Evolutionary conservation across 2,113 vertebrate genomes (phyloP), one percentile per base, ranked within the genome.

Genomic region (Siniperca knerii): DNA sequence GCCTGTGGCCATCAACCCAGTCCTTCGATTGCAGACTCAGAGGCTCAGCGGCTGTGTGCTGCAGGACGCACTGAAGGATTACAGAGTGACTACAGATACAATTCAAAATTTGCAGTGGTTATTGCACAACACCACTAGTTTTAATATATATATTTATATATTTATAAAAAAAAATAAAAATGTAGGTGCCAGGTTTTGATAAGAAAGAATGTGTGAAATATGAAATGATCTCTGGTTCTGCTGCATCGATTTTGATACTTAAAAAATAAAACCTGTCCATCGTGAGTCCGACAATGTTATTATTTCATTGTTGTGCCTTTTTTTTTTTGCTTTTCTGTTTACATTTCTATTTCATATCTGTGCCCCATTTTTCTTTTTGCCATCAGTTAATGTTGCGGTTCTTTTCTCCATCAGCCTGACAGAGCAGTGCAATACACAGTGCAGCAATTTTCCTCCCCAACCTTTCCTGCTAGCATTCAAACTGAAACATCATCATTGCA

Each of bases 21-120:
- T 48, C 42, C 71, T 12, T 25, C 15, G 2, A 29, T 55, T 50
- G 48, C 71, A 52, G 54, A 66, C 35, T 37, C 33, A 55, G 42
- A 81, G 52, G 37, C 61, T 69, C 44, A 37, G 21, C 6, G 23
- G 15, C 71, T 74, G 50, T 44, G 37, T 83, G 72, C 73, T 82
- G 77, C 80, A 86, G 68, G 65, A 64, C 25, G 35, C 23, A 54
- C 75, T 50, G 15, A 25, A n/a, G 20, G 37, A 68, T 62, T 37
- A 74, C 2, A 29, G 64, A 29, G 64, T 4, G 54, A 60, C 46
- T 7, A 33, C 20, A 73, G 9, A 70, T 20, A 57, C 57, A 0
- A 42, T 33, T 52, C 11, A 44, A 12, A 52, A 40, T n/a, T 44
- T 21, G 25, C 6, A 37, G 12, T 25, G 1, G 16, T 76, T 33